Base-by-base conservation (phyloP, 1,140 invertebrate genomes). In the Apolygus lucorum region DNA sequence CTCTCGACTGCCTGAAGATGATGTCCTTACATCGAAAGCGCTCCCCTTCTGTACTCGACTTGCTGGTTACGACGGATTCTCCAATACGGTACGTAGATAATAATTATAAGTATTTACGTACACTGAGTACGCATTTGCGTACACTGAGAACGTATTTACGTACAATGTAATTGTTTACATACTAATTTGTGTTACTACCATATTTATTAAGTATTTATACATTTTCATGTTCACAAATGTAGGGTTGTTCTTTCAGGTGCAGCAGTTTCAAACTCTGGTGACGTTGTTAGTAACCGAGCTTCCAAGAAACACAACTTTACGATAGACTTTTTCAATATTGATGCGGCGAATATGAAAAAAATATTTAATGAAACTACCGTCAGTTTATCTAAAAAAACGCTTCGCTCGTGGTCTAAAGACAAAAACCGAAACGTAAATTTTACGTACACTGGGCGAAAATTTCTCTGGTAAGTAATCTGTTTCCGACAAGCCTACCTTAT, bases 381-480 rank as follows among this genome's bases (percentile, higher is more conserved):
- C 22, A 21, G 13, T 14, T 64, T 64, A 26, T 2, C 63, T 28
- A 64, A 17, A 13, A 26, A 28, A 28, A 64, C 63, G 8, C 24
- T 64, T 8, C 22, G 27, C 4, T 25, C 22, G 4, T 64, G 63
- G 63, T 26, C 63, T 26, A 21, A 2, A 28, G 21, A 64, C 28
- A 64, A 64, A 64, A 64, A 64, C 13, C 25, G 11, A 28, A 2
- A 8, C 14, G 22, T 64, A 28, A 28, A 28, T 11, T 11, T 64
- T 2, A 2, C 28, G 59, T 64, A 13, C 27, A 27, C 63, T 2
- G 27, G 4, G 4, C 2, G 26, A 21, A 21, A 64, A 8, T 14
- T 64, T 28, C 25, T 64, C 63, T 25, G 63, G 63, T 64, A 69
- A 67, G 63, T 54, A n/a, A n/a, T n/a, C n/a, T n/a, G n/a, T n/a